These are phyloP conservation scores for Cervus canadensis DNA, from an alignment of 2,113 vertebrate genomes.

Conservation along the genomic window DNA sequence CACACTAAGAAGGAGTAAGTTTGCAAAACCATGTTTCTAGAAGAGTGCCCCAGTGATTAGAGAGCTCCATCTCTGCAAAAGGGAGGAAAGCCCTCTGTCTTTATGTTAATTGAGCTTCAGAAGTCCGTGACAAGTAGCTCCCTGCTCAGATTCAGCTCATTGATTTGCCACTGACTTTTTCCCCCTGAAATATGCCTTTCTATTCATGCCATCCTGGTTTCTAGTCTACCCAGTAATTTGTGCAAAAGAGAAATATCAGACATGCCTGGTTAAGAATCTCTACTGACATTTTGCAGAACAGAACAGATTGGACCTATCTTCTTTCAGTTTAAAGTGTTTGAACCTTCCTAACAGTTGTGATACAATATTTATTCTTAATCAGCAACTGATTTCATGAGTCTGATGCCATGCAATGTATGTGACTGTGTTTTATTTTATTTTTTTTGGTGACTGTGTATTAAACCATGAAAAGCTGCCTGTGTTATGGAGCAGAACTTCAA, in stretches of 20 bases:
- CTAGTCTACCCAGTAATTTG: constrained; percentile 51
- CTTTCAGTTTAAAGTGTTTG: constrained; percentile 54
- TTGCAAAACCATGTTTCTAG: constrained; percentile 31
- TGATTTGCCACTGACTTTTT: not conserved
- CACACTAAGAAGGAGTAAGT: not conserved
- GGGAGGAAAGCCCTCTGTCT: not conserved
- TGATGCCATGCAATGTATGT: not conserved
- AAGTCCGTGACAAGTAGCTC: not conserved
- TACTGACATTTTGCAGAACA: constrained; percentile 51
- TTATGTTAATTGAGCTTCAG: not conserved
- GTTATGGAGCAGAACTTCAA: not conserved
- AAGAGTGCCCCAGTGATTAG: constrained; percentile 29
- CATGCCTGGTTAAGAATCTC: not conserved
- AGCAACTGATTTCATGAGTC: constrained; percentile 31
- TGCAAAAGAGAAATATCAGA: not conserved
- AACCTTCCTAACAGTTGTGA: constrained; percentile 59
- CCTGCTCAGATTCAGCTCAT: not conserved
- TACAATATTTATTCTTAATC: constrained; percentile 63
- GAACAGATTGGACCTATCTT: constrained; percentile 48
- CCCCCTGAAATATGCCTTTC: not conserved
- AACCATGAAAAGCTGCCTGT: not conserved
- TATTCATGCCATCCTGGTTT: constrained; percentile 20
- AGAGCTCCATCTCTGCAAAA: not conserved
- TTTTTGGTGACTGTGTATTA: not conserved
- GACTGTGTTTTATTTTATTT: not conserved